These are phyloP conservation scores for Ctenosaura bakeri DNA, from an alignment of 2,797 vertebrate species.

Conservation along the genomic window DNA sequence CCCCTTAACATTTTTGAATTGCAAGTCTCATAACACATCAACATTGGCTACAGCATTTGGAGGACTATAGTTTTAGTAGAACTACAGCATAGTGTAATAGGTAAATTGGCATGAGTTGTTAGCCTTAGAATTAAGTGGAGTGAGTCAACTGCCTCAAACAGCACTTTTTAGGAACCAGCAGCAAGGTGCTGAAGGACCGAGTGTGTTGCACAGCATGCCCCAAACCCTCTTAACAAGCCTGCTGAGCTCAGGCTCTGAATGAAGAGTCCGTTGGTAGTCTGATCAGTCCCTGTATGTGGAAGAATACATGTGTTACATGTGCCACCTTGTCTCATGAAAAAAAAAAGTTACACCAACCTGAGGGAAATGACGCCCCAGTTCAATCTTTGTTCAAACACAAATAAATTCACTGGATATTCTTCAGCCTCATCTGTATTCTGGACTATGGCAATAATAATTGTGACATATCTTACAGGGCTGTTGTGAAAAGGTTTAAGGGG, in stretches of 20 bases:
- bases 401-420: not conserved
- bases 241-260: not conserved
- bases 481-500: not conserved
- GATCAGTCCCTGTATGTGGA: not conserved
- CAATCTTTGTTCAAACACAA: not conserved
- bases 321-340: not conserved
- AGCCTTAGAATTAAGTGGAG: not conserved
- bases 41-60: no score
- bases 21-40: no score
- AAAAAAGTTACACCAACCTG: not conserved
- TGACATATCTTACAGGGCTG: no score
- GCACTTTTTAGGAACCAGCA: not conserved
- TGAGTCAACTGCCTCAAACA: not conserved
- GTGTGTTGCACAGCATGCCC: not conserved
- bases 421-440: not conserved
- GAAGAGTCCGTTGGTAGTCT: not conserved
- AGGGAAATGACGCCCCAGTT: not conserved
- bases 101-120: not conserved
- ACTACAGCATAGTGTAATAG: not conserved
- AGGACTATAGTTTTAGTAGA: no score
- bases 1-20: no score
- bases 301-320: no score
- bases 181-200: no score
- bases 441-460: not conserved
- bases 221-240: no score